Base-by-base conservation (phyloP, 2,888 invertebrate genomes). In the Ctenicera cuprea region DNA sequence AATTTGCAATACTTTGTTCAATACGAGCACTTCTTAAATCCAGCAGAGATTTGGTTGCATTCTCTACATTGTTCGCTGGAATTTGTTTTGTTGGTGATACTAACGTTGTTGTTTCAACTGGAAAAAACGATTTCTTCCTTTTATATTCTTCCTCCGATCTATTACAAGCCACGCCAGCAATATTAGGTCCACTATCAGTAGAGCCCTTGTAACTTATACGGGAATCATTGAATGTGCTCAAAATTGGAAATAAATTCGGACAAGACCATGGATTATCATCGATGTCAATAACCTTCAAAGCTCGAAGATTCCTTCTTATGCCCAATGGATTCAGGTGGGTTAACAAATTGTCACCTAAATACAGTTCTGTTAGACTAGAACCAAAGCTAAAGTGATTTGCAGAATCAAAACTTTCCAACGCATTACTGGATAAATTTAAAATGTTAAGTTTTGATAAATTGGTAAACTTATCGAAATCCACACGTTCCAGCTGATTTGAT, bases 201-300 rank as follows among this genome's bases (percentile, higher is more conserved):
- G 63, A 9, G 2, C 73, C 65, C 1, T 16, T 11, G 11, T 76
- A 59, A 16, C 11, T 62, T n/a, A 82, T 71, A 22, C 62, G 72
- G 1, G 75, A 59, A 65, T 80, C 77, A 3, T 63, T 68, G 12
- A 83, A 69, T 8, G 67, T 30, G 20, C 74, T 73, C 3, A 80
- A 38, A 12, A 84, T 78, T 8, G 71, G 20, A 7, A 63, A 18
- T 63, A 85, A 76, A 64, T 79, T 79, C 7, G 63, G 64, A 69
- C 85, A 85, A 8, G 64, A 68, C 80, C 81, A 84, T 18, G 75
- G 71, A 73, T 84, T 84, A 11, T 78, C 30, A 33, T 78, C 77
- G 1, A 84, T 63, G 67, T 82, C 82, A 30, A 84, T 71, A 4
- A 63, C 14, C 5, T 61, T 18, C 41, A 84, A 67, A 7, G 45